phyloP scores from a whole-genome alignment of 2,797 vertebrate genomes.

The Aldrovandia affinis region DNA sequence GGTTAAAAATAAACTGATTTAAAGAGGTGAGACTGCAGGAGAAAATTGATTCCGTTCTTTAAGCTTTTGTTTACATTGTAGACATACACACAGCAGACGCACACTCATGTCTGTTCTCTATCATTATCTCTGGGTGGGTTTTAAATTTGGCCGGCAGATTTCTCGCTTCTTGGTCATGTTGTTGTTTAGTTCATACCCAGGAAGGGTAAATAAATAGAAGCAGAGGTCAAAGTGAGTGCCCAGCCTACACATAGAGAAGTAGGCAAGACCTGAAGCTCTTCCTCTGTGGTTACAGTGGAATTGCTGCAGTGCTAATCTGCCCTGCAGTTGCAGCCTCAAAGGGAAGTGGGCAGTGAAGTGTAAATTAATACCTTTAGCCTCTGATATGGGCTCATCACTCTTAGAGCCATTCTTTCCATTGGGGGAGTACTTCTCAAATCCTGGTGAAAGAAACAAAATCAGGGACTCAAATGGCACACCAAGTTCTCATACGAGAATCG shows the following conservation, averaged over 20 bases:
- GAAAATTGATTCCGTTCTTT: background rate
- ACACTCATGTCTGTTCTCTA: background rate
- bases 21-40: background rate
- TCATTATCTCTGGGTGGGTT: background rate
- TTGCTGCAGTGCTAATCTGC: background rate
- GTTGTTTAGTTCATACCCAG: background rate
- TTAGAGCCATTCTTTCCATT: conserved; percentile 76
- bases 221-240: background rate
- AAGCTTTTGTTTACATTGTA: background rate
- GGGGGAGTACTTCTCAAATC: conserved; percentile 96
- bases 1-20: background rate
- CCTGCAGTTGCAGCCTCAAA: background rate
- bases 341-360: background rate
- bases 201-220: background rate
- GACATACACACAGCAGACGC: background rate
- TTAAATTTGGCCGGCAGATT: no score
- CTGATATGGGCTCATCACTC: conserved; percentile 73
- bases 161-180: background rate
- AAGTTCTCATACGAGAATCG: no score
- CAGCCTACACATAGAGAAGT: background rate
- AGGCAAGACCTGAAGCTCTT: no score
- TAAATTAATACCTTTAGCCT: conserved; percentile 78
- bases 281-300: background rate
- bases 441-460: conserved; percentile 58
- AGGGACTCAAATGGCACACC: background rate